Evolutionary conservation across 2,797 vertebrate genomes (phyloP), one percentile per base, ranked within the genome.

Genomic region (Taenioides sp.): DNA sequence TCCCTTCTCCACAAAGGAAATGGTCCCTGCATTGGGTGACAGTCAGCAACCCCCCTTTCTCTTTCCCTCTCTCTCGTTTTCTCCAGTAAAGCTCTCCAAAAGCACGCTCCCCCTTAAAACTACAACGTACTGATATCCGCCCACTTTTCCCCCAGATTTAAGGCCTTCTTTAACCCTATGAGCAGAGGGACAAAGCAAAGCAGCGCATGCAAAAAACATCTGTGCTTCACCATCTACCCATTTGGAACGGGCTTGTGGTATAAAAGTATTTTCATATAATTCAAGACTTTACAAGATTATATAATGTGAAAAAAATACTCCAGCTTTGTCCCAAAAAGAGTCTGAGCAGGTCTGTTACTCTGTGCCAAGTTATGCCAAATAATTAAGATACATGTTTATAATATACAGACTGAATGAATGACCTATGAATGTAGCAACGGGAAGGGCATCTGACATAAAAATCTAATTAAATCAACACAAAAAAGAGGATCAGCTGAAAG

Each of bases 1-100:
- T 59, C 69, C 67, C 76, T 10, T 80, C 73, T 65, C 80, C 78
- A 65, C 78, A 80, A 79, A 88, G 84, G 89, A 89, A 92, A 85
- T 54, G 79, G 84, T 88, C 87, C 78, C 86, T 88, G 84, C 86
- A 77, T 83, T 91, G 85, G 81, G 85, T 86, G 89, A 89, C 87
- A 89, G 43, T 47, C 43, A 49, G 80, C 70, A 18, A 20, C 25
- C 77, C 76, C 65, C 73, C 65, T 61, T 69, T 4, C 50, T 50
- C 34, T 47, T 31, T 71, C 69, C 37, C 59, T 66, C 65, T 4
- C 50, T 50, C 34, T 47, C 37, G 70, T 66, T 49, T 55, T 66
- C 65, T 57, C 71, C 43, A 47, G 43, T 47, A 47, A 47, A 47
- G 43, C 43, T 43, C 61, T 69, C 23, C 27, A 31, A 28, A 60